These are phyloP conservation scores for Crotophaga sulcirostris DNA, from an alignment of 2,113 vertebrate genomes.

Conservation along the genomic window DNA sequence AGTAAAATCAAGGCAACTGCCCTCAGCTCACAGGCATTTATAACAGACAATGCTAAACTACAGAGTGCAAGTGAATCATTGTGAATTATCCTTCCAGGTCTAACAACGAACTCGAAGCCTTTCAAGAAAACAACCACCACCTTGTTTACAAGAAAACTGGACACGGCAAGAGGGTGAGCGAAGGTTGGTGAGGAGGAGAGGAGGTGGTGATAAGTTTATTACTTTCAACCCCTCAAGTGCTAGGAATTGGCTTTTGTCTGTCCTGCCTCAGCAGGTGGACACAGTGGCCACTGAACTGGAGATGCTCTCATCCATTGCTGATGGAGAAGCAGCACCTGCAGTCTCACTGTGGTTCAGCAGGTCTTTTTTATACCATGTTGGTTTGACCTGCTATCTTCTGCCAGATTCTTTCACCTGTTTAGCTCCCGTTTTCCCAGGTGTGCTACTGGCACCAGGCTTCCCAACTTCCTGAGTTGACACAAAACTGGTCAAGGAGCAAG, in stretches of 20 bases:
- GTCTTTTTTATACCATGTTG: not conserved
- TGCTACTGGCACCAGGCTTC: not conserved
- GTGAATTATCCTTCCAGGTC: not conserved
- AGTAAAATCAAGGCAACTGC: constrained; percentile 21
- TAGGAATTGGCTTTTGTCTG: not conserved
- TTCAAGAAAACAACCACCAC: not conserved
- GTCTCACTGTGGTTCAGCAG: not conserved
- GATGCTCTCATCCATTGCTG: not conserved
- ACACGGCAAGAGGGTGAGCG: not conserved
- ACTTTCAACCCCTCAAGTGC: not conserved
- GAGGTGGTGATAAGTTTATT: not conserved
- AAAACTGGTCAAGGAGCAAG: not conserved
- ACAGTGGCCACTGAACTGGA: fast-evolving
- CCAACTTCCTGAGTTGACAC: not conserved
- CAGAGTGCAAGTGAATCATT: not conserved
- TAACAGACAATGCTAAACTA: not conserved
- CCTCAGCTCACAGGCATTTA: not conserved
- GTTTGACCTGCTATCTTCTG: not conserved
- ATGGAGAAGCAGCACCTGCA: not conserved
- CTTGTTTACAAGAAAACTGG: not conserved
- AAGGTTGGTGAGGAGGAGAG: not conserved
- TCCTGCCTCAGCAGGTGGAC: not conserved
- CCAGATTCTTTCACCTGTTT: not conserved
- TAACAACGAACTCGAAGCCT: fast-evolving
- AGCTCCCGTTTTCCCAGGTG: not conserved